Conservation (phyloP, 2,888 invertebrate genomes). For the Melanophora roralis region DNA sequence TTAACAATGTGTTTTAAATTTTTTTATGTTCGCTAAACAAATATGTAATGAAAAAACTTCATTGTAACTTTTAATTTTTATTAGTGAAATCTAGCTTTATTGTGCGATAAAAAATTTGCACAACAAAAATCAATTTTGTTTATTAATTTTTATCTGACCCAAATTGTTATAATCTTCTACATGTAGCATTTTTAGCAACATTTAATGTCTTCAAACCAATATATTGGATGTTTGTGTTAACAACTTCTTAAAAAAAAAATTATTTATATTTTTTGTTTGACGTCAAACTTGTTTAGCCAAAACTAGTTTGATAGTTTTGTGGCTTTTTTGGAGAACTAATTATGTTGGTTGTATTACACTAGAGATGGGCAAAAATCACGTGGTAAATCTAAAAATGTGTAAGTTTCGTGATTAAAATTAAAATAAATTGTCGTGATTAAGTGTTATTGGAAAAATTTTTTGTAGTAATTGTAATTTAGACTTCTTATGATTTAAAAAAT, state of each 20-base stretch:
- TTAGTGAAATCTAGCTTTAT: background rate
- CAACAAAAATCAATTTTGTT: background rate
- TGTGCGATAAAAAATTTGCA: background rate
- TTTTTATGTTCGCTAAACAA: too few relatives aligned
- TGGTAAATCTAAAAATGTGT: too few relatives aligned
- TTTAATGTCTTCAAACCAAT: background rate
- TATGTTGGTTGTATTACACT: background rate
- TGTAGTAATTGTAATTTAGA: too few relatives aligned
- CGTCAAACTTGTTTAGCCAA: background rate
- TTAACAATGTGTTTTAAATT: too few relatives aligned
- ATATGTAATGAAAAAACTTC: too few relatives aligned
- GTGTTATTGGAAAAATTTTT: too few relatives aligned
- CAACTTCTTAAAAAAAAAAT: background rate
- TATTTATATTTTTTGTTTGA: background rate
- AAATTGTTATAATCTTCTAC: slow-evolving; percentile 8
- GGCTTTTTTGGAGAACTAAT: background rate
- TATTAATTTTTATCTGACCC: slow-evolving; percentile 14
- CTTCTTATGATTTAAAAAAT: too few relatives aligned
- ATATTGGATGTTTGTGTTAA: background rate
- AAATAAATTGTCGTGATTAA: too few relatives aligned
- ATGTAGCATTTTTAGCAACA: background rate
- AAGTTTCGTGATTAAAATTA: too few relatives aligned
- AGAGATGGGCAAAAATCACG: too few relatives aligned
- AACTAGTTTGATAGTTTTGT: background rate
- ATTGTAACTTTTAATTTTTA: background rate